phyloP scores from a whole-genome alignment of 2,113 vertebrate genomes.

The Indicator indicator region DNA sequence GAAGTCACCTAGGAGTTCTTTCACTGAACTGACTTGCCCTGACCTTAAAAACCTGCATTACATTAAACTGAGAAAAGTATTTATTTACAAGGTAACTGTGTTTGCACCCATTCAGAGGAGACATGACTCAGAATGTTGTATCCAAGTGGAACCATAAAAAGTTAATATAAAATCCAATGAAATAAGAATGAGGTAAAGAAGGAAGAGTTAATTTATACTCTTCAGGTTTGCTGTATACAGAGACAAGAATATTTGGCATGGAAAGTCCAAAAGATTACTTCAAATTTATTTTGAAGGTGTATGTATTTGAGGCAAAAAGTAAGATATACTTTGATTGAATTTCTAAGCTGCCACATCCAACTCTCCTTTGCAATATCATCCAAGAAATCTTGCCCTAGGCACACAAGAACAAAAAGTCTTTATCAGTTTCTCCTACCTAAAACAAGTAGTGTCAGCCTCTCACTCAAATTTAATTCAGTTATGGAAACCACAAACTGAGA shows the following conservation, averaged over 20 bases:
- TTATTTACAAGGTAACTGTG: not conserved
- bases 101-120: not conserved
- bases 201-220: conserved; percentile 17
- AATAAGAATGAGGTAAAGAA: conserved; percentile 25
- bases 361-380: conserved; percentile 11
- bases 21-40: not conserved
- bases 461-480: not conserved
- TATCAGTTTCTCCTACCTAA: not conserved
- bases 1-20: not conserved
- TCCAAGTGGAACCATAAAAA: not conserved
- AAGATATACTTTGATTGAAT: not conserved
- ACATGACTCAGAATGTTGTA: not conserved
- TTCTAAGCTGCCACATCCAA: conserved; percentile 1
- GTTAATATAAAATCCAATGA: not conserved
- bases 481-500: not conserved
- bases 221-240: not conserved
- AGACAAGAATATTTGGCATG: not conserved
- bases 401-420: not conserved
- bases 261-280: not conserved
- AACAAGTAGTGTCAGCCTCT: not conserved
- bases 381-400: not conserved
- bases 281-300: not conserved
- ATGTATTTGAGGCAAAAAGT: not conserved
- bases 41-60: not conserved
- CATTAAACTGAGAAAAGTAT: not conserved